Base-by-base conservation (phyloP, 1,140 invertebrate genomes). In the Temnothorax curvispinosus region DNA sequence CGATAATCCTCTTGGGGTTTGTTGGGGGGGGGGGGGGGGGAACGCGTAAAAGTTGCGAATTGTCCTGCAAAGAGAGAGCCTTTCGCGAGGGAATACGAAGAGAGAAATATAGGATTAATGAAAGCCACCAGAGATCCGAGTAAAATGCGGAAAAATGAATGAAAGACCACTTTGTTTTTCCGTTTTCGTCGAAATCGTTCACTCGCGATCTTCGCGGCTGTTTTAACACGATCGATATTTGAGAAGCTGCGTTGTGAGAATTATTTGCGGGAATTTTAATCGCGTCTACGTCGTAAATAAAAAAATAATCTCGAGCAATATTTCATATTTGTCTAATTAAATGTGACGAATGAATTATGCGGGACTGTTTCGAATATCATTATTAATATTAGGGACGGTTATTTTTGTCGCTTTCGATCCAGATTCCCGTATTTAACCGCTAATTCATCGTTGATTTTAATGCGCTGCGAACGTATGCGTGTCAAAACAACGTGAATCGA, bases 361-460 rank as follows among this genome's bases (percentile, higher is more conserved):
- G 6, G 32, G 44, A 1, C 3, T 4, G 78, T 38, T 50, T 18
- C 50, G 41, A 11, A 60, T 72, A 58, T 84, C 47, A 15, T 27
- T 27, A 7, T 58, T 62, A 35, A 75, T 81, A 50, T 84, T 54
- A 6, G 6, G 41, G 15, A 13, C 32, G 32, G 58, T 50, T 74
- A 62, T 84, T 74, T 47, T 60, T 13, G 18, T 11, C 13, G 27
- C 7, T 47, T 41, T 60, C 69, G 41, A 58, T 58, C n/a, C 38
- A 58, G 21, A 58, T 74, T 82, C 27, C 44, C 27, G 7, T 41
- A 58, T 69, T 82, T 58, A 72, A n/a, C n/a, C n/a, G 47, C 13
- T 44, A 56, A 81, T 58, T 6, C 50, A 0, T 38, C 6, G 35
- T 54, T 38, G 18, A 80, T 54, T 18, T 80, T 38, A 80, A 71